A percentile compares a stretch with the other conserved stretches of the same genome.
Evolutionary conservation across 2,888 invertebrate genomes (phyloP).

Genomic region (Lepidochitona cinerea): DNA sequence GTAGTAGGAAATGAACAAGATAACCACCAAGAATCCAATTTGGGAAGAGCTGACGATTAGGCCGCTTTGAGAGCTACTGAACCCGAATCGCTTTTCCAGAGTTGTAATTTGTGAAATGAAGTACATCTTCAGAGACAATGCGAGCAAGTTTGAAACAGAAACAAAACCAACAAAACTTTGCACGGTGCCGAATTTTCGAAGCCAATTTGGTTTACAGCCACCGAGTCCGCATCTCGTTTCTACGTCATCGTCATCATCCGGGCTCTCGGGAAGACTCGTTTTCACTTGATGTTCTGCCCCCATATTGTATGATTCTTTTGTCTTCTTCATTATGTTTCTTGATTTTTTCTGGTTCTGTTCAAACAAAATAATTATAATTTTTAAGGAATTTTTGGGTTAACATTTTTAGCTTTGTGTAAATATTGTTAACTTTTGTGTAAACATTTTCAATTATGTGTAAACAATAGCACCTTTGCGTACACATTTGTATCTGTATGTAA

Average conservation of each 20-base stretch:
- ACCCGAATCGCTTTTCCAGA: background rate
- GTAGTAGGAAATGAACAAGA: background rate
- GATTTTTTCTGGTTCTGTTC: too few species aligned
- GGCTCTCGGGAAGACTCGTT: too few species aligned
- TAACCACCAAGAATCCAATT: background rate
- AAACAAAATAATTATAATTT: too few species aligned
- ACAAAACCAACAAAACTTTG: background rate
- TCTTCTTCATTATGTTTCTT: too few species aligned
- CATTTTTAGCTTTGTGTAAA: too few species aligned
- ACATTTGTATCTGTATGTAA: too few species aligned
- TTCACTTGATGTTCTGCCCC: too few species aligned
- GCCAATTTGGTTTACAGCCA: slow-evolving; percentile 42
- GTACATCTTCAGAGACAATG: background rate
- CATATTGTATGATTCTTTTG: too few species aligned
- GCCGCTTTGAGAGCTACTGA: background rate
- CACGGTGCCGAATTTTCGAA: slow-evolving; percentile 36
- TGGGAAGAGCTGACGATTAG: background rate
- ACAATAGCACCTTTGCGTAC: too few species aligned
- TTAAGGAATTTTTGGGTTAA: too few species aligned
- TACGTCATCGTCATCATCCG: slow-evolving; percentile 13
- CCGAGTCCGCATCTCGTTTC: slow-evolving; percentile 50
- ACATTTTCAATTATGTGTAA: too few species aligned
- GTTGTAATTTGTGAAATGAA: background rate
- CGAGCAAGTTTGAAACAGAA: background rate
- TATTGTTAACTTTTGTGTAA: too few species aligned